Conservation (phyloP, 2,797 vertebrate species). For the Decapterus maruadsi region DNA sequence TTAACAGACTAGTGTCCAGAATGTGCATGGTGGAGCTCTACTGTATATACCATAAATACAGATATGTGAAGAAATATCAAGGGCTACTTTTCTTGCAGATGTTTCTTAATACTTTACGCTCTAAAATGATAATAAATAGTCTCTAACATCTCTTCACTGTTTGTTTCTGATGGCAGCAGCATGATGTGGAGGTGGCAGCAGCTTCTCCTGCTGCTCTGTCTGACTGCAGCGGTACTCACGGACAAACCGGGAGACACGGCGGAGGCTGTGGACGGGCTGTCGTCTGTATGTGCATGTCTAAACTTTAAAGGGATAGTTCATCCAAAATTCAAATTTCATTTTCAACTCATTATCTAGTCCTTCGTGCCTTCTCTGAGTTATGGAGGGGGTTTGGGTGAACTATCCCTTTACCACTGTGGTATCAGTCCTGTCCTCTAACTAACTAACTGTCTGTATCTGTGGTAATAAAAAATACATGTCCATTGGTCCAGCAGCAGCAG, state of each 20-base stretch:
- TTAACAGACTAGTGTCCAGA: neutral
- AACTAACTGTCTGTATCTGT: neutral
- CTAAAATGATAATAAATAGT: neutral
- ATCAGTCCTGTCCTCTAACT: too few species aligned
- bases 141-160: neutral
- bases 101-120: neutral
- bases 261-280: neutral
- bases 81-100: neutral
- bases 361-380: too few species aligned
- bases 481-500: slow-evolving; percentile 13
- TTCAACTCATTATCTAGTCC: too few species aligned
- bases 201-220: slow-evolving; percentile 43
- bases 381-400: too few species aligned
- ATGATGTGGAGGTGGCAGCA: slow-evolving; percentile 35
- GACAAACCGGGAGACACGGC: neutral
- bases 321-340: too few species aligned
- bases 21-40: neutral
- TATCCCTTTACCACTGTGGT: too few species aligned
- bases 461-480: neutral
- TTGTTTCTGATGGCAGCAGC: too few species aligned
- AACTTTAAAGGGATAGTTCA: too few species aligned
- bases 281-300: slow-evolving; percentile 17
- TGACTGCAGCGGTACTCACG: slow-evolving; percentile 7
- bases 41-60: neutral
- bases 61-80: neutral